Evolutionary conservation across 1,140 invertebrate genomes (phyloP).

Genomic region (Pogonomyrmex californicus): DNA sequence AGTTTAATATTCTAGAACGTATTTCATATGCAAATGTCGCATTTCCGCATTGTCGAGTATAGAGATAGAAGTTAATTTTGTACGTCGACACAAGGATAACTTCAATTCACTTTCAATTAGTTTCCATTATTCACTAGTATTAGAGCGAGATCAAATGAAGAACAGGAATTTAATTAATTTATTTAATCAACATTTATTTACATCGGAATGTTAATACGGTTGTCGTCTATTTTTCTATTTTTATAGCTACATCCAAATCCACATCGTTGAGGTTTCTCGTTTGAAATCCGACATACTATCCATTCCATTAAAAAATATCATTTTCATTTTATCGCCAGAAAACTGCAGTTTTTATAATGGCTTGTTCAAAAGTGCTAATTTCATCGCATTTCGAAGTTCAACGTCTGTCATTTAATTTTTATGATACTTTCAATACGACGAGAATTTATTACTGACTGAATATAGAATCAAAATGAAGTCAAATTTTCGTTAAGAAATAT

Average conservation of each 20-base stretch:
- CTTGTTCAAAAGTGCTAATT: slow-evolving; percentile 12
- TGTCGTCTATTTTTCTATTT: background rate
- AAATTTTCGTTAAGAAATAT: background rate
- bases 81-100: background rate
- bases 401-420: background rate
- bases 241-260: background rate
- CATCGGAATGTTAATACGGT: background rate
- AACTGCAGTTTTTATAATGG: background rate
- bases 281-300: background rate
- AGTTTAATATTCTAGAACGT: background rate
- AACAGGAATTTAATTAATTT: slow-evolving; percentile 21
- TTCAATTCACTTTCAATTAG: slow-evolving; percentile 11
- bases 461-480: background rate
- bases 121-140: slow-evolving; percentile 9
- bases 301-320: background rate
- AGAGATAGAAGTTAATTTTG: background rate
- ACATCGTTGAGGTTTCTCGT: background rate
- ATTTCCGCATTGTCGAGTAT: background rate
- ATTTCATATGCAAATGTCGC: background rate
- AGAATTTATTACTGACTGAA: background rate
- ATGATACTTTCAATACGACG: background rate
- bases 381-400: background rate
- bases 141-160: background rate
- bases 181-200: slow-evolving; percentile 36
- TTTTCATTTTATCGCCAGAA: background rate